Evolutionary conservation across 2,113 vertebrate species (phyloP).

Genomic region (Pachyramphus minor): DNA sequence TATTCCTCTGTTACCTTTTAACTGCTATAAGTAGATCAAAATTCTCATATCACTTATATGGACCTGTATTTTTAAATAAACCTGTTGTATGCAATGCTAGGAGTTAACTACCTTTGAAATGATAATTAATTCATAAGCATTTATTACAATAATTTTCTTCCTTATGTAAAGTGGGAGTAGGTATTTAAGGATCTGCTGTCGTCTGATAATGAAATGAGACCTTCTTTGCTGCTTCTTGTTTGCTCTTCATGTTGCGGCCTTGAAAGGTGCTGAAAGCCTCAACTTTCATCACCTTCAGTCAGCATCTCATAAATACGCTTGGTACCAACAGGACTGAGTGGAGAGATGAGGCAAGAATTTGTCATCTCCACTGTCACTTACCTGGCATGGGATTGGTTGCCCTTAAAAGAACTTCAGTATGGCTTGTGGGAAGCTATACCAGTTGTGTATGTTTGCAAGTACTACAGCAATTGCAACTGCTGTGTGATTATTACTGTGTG

Average conservation of each 20-base stretch:
- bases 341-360: background rate
- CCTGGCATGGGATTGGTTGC: background rate
- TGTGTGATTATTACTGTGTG: background rate
- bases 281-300: background rate
- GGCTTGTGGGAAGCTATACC: background rate
- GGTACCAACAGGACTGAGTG: background rate
- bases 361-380: background rate
- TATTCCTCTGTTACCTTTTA: background rate
- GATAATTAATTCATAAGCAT: background rate
- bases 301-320: background rate
- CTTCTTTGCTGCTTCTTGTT: background rate
- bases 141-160: background rate
- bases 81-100: background rate
- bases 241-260: background rate
- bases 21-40: background rate
- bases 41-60: background rate
- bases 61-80: background rate
- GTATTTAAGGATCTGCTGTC: background rate
- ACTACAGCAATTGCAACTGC: background rate
- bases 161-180: background rate
- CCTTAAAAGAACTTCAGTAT: background rate
- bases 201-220: background rate
- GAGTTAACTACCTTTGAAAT: background rate
- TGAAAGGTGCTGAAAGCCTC: background rate
- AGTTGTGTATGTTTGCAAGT: background rate